Base-by-base conservation (phyloP, 2,797 vertebrate genomes). In the Acestrorhynchus altus region DNA sequence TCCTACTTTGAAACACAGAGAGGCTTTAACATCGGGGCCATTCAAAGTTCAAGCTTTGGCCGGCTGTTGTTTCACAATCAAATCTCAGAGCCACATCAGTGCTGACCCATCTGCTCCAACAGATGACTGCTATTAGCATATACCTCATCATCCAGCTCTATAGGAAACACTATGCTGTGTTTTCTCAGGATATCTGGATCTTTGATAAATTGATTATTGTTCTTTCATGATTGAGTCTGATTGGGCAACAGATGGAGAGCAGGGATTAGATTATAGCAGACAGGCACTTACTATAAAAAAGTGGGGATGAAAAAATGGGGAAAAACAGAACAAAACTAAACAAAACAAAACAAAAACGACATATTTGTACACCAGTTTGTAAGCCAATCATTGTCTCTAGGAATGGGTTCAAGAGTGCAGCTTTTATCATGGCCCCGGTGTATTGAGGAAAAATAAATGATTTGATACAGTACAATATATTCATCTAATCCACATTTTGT, bases 141-240 rank as follows among this genome's bases (percentile, higher is more conserved):
- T 67, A 65, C 63, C 28, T 74, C 69, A 66, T 65, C 70, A 78
- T 67, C 49, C 52, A 64, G 52, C 68, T 31, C 26, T 56, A 65
- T 79, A 74, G 67, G 69, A 77, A 82, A 84, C 75, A 68, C 39
- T 39, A 61, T 68, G 22, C 52, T 42, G 71, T 59, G 59, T 59
- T 64, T 51, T 64, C 39, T 57, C 40, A 57, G 74, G 74, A 72
- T 76, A 74, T 65, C 49, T 57, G 74, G 65, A 44, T 51, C 61
- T 72, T 28, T 80, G 56, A 78, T 75, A 72, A 84, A 77, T 78
- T 61, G 64, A 76, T 76, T 82, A 75, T 68, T 74, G 46, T 71
- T 60, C 73, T 56, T 78, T 76, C 68, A 42, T 49, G n/a, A n/a
- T n/a, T n/a, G 69, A 63, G 68, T 70, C 72, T 59, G 68, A 73